Conservation (phyloP, 2,797 vertebrate genomes). For the Decapterus maruadsi region DNA sequence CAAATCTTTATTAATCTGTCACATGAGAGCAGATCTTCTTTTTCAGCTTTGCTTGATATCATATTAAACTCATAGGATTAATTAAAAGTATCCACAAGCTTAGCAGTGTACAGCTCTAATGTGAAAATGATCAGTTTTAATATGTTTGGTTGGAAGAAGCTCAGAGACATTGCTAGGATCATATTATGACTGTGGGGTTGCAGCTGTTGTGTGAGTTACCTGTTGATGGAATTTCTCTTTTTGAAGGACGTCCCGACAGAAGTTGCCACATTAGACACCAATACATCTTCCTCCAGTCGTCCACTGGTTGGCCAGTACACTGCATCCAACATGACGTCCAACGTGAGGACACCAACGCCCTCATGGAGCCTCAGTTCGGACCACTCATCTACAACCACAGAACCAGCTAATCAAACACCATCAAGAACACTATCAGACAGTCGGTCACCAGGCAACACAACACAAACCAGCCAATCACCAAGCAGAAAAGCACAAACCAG, state of each 20-base stretch:
- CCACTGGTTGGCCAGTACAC: constrained; percentile 12
- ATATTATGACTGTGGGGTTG: constrained; percentile 26
- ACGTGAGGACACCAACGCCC: constrained; percentile 15
- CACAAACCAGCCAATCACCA: constrained; percentile 2
- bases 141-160: constrained; percentile 36
- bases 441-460: constrained; percentile 12
- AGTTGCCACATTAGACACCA: constrained; percentile 57
- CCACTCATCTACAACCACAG: constrained; percentile 25
- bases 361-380: constrained; percentile 43
- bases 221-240: constrained; percentile 55
- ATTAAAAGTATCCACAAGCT: constrained; percentile 46
- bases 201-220: constrained; percentile 31
- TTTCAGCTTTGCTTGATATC: constrained; percentile 45
- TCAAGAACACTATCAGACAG: constrained; percentile 30
- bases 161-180: constrained; percentile 30
- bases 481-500: neutral
- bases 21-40: constrained; percentile 59
- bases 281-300: constrained; percentile 47
- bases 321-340: constrained; percentile 32
- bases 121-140: constrained; percentile 35
- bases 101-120: constrained; percentile 3
- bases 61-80: constrained; percentile 48
- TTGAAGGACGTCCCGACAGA: constrained; percentile 68
- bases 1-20: constrained; percentile 61
- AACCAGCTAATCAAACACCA: constrained; percentile 19